Conservation (phyloP, 2,797 vertebrate genomes). For the Xenentodon cancila region DNA sequence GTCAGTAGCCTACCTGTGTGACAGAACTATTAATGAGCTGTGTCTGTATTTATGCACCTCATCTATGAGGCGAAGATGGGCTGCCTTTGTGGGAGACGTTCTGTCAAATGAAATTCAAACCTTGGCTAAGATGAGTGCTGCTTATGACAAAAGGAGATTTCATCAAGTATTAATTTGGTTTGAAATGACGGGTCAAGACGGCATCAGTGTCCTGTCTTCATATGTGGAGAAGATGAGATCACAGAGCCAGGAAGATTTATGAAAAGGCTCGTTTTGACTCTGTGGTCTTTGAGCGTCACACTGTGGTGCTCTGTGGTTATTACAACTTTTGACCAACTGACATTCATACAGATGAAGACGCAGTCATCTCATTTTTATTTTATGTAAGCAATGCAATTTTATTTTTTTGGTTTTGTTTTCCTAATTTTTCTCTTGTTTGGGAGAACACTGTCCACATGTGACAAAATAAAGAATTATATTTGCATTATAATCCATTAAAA, state of each 20-base stretch:
- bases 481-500: no score
- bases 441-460: no score
- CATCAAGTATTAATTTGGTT: slow-evolving; percentile 78
- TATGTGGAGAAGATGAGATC: slow-evolving; percentile 18
- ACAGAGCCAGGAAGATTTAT: slow-evolving; percentile 9
- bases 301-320: slow-evolving; percentile 62
- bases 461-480: no score
- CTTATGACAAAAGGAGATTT: slow-evolving; percentile 73
- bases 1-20: slow-evolving; percentile 69
- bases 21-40: slow-evolving; percentile 80
- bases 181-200: slow-evolving; percentile 69
- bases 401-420: not conserved
- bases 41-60: slow-evolving; percentile 78
- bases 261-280: not conserved
- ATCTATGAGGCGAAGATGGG: slow-evolving; percentile 72
- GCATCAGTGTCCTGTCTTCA: slow-evolving; percentile 36
- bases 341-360: not conserved
- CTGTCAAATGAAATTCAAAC: slow-evolving; percentile 76
- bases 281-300: slow-evolving; percentile 67
- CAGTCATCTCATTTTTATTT: no score
- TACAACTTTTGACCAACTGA: slow-evolving; percentile 20
- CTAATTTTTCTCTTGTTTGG: no score
- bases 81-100: slow-evolving; percentile 56
- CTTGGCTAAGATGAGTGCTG: slow-evolving; percentile 60
- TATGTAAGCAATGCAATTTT: no score